Evolutionary conservation across 1,140 invertebrate species (phyloP), one percentile per base, ranked within the genome.

Genomic region (Tetramorium alpestre): DNA sequence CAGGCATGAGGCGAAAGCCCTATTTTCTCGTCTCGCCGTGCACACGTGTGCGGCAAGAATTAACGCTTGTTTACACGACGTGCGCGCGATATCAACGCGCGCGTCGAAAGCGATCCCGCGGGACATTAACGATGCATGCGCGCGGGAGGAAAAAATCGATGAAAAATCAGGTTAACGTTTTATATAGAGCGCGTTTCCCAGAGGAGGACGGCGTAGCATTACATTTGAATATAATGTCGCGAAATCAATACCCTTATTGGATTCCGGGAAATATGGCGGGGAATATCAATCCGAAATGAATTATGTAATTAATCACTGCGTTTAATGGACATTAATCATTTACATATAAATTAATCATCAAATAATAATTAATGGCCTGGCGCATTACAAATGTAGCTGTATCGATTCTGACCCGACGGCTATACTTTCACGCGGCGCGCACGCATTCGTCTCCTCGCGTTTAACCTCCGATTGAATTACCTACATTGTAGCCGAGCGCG

Each of bases 141-240:
- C 44, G 47, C 47, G 44, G 18, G 16, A 44, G n/a, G 44, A 49
- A 82, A 82, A 60, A 60, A 72, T 82, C 67, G 56, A 75, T 81
- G 78, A 33, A 60, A 84, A 73, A 84, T 84, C 69, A 60, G 44
- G 41, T 75, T 73, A 73, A 22, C 41, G 41, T 60, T 72, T 72
- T 58, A 13, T 33, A 25, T 33, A 25, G 41, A 75, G 49, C 13
- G 7, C 69, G 25, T 49, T 41, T 60, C 69, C 44, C 54, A 6
- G 54, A 41, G 70, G 54, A 47, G 11, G 13, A 11, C 51, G 18
- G 51, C 38, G 49, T 13, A 5, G 41, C 38, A 44, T 44, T 22
- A 25, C 33, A 5, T 41, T 70, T 22, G 49, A 81, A 56, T 82
- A 73, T 72, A 73, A 82, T 18, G 25, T 54, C 11, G 47, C 47